Evolutionary conservation across 2,797 vertebrate species (phyloP), one percentile per base, ranked within the genome.

Genomic region (Myotis vivesi): DNA sequence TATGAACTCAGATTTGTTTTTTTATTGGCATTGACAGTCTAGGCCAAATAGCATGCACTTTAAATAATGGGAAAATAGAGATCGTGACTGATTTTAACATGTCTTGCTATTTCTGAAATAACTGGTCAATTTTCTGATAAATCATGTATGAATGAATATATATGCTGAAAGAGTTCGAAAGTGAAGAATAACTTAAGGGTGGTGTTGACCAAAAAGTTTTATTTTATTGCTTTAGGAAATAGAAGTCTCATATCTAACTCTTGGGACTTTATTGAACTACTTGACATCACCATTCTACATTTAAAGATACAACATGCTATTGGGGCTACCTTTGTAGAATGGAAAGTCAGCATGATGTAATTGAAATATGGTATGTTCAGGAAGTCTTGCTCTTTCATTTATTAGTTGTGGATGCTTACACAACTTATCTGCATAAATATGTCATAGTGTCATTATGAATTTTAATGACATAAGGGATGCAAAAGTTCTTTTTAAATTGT

Each of bases 1-100:
- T 71, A 51, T 89, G 20, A 83, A 91, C 20, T 93, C 66, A 80
- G 53, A 64, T 90, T 90, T 93, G 33, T 79, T 73, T 93, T 92
- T 89, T 8, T 76, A 20, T 73, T 91, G 46, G 11, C 23, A 25
- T 75, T 93, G 91, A 69, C 69, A 88, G 88, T 64, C 51, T 62
- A 76, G 8, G n/a, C 25, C 59, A 89, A 80, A 89, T 66, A 84
- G 68, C 77, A 33, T 16, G 6, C 15, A 16, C 44, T 87, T 92
- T 92, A 92, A 80, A 41, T 82, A 92, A 49, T 77, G 17, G n/a
- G 51, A 91, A 73, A 76, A 72, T 59, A 53, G n/a, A 81, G 15
- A 9, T 87, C 0, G 12, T 75, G 11, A 59, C 36, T 46, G 51
- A 88, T 59, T 88, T 94, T 83, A 83, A 33, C 41, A 87, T 87